phyloP scores from a whole-genome alignment of 2,888 invertebrate species.

The Drosophila meridiana region DNA sequence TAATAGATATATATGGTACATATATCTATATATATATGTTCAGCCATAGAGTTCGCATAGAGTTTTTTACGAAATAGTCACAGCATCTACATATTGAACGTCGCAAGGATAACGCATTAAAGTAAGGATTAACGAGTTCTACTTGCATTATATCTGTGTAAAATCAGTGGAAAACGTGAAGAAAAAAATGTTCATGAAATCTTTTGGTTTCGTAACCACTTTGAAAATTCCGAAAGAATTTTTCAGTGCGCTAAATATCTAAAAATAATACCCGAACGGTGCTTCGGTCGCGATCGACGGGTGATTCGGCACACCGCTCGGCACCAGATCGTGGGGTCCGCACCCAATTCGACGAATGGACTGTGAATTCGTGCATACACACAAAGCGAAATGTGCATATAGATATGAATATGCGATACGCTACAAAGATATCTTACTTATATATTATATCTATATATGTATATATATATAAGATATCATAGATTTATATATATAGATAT shows the following conservation, averaged over 20 bases:
- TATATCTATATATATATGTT: constrained; percentile 61
- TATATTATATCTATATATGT: constrained; percentile 47
- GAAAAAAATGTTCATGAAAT: constrained; percentile 56
- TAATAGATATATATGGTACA: constrained; percentile 68
- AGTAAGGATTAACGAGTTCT: constrained; percentile 57
- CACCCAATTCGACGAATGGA: constrained; percentile 76
- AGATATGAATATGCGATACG: constrained; percentile 51
- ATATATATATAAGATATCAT: constrained; percentile 24
- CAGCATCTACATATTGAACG: constrained; percentile 64
- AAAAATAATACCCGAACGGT: constrained; percentile 78
- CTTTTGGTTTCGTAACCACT: constrained; percentile 82
- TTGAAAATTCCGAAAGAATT: constrained; percentile 74
- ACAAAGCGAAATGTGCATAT: constrained; percentile 53
- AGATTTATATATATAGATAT: constrained; percentile 29
- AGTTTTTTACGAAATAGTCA: constrained; percentile 61
- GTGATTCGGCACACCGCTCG: constrained; percentile 50
- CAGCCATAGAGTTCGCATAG: constrained; percentile 74
- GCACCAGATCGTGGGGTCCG: constrained; percentile 68
- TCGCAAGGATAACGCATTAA: constrained; percentile 77
- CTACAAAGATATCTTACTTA: constrained; percentile 39
- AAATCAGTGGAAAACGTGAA: constrained; percentile 45
- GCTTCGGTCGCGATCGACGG: constrained; percentile 58
- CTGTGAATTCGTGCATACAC: constrained; percentile 73
- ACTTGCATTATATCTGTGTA: constrained; percentile 14
- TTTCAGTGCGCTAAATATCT: constrained; percentile 84